These are phyloP conservation scores for Chrysocyon brachyurus DNA, from an alignment of 2,797 vertebrate genomes.

Conservation along the genomic window DNA sequence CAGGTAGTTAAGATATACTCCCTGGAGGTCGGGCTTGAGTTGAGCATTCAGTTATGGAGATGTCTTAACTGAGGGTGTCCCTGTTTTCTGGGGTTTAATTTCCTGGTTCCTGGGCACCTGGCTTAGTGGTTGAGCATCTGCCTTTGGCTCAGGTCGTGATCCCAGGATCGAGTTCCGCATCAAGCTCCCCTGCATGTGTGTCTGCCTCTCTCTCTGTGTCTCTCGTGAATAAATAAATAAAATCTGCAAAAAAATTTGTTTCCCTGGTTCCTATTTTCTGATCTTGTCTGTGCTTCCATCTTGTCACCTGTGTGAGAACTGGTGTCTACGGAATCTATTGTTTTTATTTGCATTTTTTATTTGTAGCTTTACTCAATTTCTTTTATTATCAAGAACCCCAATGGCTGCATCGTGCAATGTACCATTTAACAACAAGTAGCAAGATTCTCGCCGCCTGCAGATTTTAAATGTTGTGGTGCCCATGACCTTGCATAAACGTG, in stretches of 20 bases:
- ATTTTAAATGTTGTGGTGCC: neutral
- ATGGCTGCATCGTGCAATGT: fast-evolving
- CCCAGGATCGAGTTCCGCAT: too few relatives aligned
- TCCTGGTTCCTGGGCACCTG: neutral
- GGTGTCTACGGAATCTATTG: too few relatives aligned
- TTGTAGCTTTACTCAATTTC: neutral
- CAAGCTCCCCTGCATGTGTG: too few relatives aligned
- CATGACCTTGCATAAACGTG: neutral
- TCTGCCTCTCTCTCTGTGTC: too few relatives aligned
- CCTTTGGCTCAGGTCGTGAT: too few relatives aligned
- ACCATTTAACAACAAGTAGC: neutral
- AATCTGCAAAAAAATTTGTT: too few relatives aligned
- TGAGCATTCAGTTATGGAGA: neutral
- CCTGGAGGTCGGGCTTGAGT: neutral
- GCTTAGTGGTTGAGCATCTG: too few relatives aligned
- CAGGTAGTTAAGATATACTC: neutral
- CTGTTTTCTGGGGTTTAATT: neutral
- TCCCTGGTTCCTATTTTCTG: neutral
- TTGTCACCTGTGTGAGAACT: neutral
- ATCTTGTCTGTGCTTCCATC: neutral
- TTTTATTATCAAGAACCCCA: neutral
- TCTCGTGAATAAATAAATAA: too few relatives aligned
- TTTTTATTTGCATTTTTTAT: neutral
- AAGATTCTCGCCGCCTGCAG: neutral
- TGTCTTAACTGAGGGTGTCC: neutral